These are phyloP conservation scores for Scaptomyza pallida DNA, from an alignment of 1,140 invertebrate genomes.

Conservation along the genomic window DNA sequence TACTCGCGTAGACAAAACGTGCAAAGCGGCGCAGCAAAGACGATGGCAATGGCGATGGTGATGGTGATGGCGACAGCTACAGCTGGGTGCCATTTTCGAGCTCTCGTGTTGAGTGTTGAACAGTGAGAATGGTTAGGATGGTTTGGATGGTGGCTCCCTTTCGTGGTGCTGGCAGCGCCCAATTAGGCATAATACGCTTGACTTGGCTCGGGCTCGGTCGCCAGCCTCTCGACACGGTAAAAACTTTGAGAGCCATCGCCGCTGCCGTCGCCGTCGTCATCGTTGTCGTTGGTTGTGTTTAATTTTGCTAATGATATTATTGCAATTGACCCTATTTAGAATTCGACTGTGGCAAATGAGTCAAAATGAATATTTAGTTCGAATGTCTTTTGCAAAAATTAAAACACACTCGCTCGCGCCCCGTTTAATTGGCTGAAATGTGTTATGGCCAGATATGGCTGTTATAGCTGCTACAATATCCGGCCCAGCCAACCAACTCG, in stretches of 20 bases:
- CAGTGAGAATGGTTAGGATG: background rate
- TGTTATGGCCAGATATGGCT: conserved; percentile 56
- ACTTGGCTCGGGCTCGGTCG: conserved; percentile 61
- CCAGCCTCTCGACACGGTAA: conserved; percentile 46
- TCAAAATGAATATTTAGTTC: conserved; percentile 80
- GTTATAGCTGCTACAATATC: conserved; percentile 22
- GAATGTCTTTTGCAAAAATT: conserved; percentile 34
- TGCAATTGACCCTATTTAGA: conserved; percentile 80
- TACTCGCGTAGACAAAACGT: conserved; percentile 84
- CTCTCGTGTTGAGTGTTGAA: conserved; percentile 7
- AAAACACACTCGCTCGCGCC: conserved; percentile 22
- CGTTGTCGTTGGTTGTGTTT: conserved; percentile 61
- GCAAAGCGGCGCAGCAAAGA: conserved; percentile 57
- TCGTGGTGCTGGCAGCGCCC: conserved; percentile 65
- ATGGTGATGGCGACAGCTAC: conserved; percentile 24
- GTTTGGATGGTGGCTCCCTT: background rate
- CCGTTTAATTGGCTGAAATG: conserved; percentile 71
- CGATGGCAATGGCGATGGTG: background rate
- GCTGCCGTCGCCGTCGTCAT: conserved; percentile 3
- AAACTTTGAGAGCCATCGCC: conserved; percentile 54
- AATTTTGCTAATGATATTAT: conserved; percentile 83
- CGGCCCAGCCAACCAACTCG: conserved; percentile 30
- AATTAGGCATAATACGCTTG: conserved; percentile 81
- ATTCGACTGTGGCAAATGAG: conserved; percentile 76
- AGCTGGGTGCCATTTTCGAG: conserved; percentile 50